Evolutionary conservation across 2,888 invertebrate species (phyloP).

Genomic region (Strigamia transsilvanica): DNA sequence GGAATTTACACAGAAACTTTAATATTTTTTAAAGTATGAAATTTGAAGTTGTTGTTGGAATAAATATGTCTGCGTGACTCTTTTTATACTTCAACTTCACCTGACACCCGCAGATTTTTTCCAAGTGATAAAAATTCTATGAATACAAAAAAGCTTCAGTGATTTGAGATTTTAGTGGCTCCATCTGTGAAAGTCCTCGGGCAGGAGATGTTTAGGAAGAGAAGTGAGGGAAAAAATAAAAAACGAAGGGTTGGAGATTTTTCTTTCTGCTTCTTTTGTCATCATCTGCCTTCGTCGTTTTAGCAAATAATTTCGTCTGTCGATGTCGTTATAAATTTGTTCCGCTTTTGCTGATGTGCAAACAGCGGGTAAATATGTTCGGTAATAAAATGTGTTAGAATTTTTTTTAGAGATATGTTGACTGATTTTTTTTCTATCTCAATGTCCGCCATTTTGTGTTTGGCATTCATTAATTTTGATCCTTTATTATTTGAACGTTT

Average conservation of each 20-base stretch:
- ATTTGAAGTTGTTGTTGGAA: constrained; percentile 13
- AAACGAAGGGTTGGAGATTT: not conserved
- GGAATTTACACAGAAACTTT: not conserved
- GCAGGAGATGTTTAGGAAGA: constrained; percentile 24
- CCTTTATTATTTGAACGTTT: not conserved
- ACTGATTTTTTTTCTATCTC: not conserved
- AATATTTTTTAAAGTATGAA: not conserved
- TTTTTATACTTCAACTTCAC: constrained; percentile 6
- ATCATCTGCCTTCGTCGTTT: constrained; percentile 31
- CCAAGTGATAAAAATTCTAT: constrained; percentile 45
- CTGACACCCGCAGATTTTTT: constrained; percentile 38
- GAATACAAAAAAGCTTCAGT: constrained; percentile 45
- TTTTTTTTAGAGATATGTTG: not conserved
- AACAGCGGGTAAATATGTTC: not conserved
- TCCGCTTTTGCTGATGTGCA: not conserved
- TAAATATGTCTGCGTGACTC: constrained; percentile 33
- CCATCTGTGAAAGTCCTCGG: constrained; percentile 42
- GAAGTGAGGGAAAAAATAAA: not conserved
- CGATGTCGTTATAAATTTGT: constrained; percentile 39
- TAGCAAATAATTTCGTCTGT: constrained; percentile 5
- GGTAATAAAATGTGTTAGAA: not conserved
- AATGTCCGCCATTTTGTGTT: too few relatives aligned
- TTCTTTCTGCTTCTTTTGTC: constrained; percentile 15
- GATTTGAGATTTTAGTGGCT: constrained; percentile 40
- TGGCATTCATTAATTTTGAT: too few relatives aligned